Base-by-base conservation (phyloP, 1,140 invertebrate genomes). In the Heliothis subflexa region DNA sequence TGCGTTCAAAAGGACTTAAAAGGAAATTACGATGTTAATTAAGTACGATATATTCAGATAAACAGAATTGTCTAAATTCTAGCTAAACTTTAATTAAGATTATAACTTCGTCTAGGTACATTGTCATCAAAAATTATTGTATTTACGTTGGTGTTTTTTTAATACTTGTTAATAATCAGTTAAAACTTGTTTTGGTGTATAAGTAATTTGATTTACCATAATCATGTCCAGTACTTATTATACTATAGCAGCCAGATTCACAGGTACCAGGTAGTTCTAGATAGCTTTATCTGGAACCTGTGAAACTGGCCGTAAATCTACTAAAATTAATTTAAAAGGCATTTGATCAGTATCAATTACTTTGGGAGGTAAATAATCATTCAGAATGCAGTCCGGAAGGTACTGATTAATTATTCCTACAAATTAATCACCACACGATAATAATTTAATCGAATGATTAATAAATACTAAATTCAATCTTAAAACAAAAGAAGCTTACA, bases 21-120 rank as follows among this genome's bases (percentile, higher is more conserved):
- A 33, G 1, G 33, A 71, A 54, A 10, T 14, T 0, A 71, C 14
- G 7, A 3, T 16, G 14, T 54, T 71, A 16, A 54, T 54, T 71
- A 71, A 71, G 68, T 71, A 71, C 50, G n/a, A 71, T 71, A 71
- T 71, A 71, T 71, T 71, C 45, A 54, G 50, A 54, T 71, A 71
- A 71, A 54, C 68, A 54, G 25, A 71, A 71, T 16, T 71, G 3
- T n/a, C 47, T 70, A 21, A 33, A 16, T 4, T 14, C 25, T 54
- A 54, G 14, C 13, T 33, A 71, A 54, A 25, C 5, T 50, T 62
- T 0, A 47, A 18, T 64, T 11, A 64, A 9, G 10, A 11, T n/a
- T 40, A 40, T 33, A 18, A 45, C 14, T 64, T 64, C 40, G 1
- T 64, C 14, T 47, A 62, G 61, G 61, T 47, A 62, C 28, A 62